Conservation (phyloP, 2,888 invertebrate genomes). For the Atethmia centrago region DNA sequence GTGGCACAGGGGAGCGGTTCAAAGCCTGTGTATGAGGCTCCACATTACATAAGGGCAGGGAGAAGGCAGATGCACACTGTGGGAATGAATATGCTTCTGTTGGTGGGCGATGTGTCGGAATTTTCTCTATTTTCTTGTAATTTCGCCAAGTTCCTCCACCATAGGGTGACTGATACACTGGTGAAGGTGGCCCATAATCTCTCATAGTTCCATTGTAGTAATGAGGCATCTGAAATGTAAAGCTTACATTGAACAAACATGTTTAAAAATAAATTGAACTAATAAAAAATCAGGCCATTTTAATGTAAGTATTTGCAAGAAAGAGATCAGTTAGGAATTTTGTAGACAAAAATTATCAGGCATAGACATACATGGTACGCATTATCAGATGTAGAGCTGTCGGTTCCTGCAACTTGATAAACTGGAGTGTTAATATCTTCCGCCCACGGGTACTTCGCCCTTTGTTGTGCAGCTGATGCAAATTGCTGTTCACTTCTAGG, state of each 20-base stretch:
- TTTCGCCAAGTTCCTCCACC: slow-evolving; percentile 82
- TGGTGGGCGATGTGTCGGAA: slow-evolving; percentile 69
- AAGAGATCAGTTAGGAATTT: not conserved
- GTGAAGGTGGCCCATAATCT: slow-evolving; percentile 86
- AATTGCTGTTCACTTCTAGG: slow-evolving; percentile 87
- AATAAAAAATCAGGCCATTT: not conserved
- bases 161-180: slow-evolving; percentile 88
- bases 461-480: slow-evolving; percentile 85
- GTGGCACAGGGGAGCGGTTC: slow-evolving; percentile 80
- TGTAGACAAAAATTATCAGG: not conserved
- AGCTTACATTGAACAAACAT: not conserved
- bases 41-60: slow-evolving; percentile 83
- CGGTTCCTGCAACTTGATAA: slow-evolving; percentile 86
- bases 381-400: slow-evolving; percentile 88
- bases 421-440: slow-evolving; percentile 83
- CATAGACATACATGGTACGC: slow-evolving; percentile 83
- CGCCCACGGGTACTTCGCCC: slow-evolving; percentile 88
- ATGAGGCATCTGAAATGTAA: slow-evolving; percentile 82
- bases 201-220: slow-evolving; percentile 80
- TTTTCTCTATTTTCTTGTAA: slow-evolving; percentile 81
- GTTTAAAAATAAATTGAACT: not conserved
- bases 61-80: slow-evolving; percentile 86
- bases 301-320: no score
- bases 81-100: slow-evolving; percentile 82
- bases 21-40: slow-evolving; percentile 73